Conservation (phyloP, 37 sponge, comb jelly and placozoan genomes). For the Amphimedon queenslandica region DNA sequence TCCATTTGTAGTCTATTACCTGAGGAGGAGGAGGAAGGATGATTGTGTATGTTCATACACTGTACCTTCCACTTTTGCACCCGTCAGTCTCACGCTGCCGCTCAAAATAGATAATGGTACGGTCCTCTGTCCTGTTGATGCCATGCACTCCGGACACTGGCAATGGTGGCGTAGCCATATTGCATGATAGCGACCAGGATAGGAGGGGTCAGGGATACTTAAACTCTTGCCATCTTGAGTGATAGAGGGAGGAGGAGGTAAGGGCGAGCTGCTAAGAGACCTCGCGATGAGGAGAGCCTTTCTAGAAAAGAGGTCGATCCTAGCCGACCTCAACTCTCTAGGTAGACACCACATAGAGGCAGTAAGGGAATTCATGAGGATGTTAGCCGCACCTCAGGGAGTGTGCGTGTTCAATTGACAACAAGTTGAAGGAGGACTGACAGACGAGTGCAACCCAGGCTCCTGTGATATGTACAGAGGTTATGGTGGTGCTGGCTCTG, state of each 20-base stretch:
- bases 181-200: conserved; percentile 11
- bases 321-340: too few species aligned
- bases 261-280: too few species aligned
- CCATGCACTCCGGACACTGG: conserved; percentile 24
- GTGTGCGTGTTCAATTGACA: too few species aligned
- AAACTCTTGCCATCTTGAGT: conserved; percentile 4
- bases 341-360: too few species aligned
- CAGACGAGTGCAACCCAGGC: too few species aligned
- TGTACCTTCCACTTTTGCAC: neutral
- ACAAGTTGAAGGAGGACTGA: too few species aligned
- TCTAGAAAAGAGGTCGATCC: too few species aligned
- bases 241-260: neutral
- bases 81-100: neutral
- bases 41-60: neutral
- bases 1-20: neutral
- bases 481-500: too few species aligned
- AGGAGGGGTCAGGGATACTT: neutral
- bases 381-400: too few species aligned
- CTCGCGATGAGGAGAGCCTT: neutral
- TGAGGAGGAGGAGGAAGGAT: neutral
- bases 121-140: conserved; percentile 10
- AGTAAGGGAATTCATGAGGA: too few species aligned
- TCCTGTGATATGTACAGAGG: too few species aligned
- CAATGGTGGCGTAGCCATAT: conserved; percentile 54
- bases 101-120: neutral